Evolutionary conservation across 2,888 invertebrate species (phyloP).

Genomic region (Choristoneura rosaceana): DNA sequence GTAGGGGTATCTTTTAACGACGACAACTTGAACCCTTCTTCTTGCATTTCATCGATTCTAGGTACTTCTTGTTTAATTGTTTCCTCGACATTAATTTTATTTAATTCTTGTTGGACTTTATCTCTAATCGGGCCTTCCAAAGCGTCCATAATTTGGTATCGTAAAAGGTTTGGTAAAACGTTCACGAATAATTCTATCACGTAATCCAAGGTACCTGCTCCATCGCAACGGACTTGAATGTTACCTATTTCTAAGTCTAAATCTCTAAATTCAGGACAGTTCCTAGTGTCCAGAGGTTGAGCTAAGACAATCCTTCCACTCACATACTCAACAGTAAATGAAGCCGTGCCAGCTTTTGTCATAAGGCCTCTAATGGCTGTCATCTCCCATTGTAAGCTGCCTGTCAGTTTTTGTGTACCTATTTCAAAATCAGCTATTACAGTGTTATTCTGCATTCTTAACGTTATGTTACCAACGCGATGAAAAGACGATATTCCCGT

Average conservation of each 20-base stretch:
- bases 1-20: conserved; percentile 58
- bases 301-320: conserved; percentile 88
- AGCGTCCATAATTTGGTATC: conserved; percentile 95
- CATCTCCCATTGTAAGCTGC: conserved; percentile 92
- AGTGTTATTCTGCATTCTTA: conserved; percentile 90
- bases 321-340: conserved; percentile 92
- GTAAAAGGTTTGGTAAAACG: conserved; percentile 92
- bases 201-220: conserved; percentile 95
- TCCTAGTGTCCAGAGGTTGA: conserved; percentile 91
- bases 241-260: conserved; percentile 93
- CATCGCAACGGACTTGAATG: conserved; percentile 93
- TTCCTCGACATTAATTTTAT: conserved; percentile 90
- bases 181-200: conserved; percentile 92
- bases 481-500: conserved; percentile 93
- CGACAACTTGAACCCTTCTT: conserved; percentile 76
- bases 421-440: conserved; percentile 88
- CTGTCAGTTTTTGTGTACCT: conserved; percentile 92
- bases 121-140: conserved; percentile 91
- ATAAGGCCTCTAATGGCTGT: conserved; percentile 88
- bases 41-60: conserved; percentile 87
- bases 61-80: conserved; percentile 89
- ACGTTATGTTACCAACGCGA: conserved; percentile 91
- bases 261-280: conserved; percentile 89
- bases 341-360: conserved; percentile 89
- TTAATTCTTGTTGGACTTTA: conserved; percentile 89